Conservation (phyloP, 1,140 invertebrate genomes). For the Leptinotarsa defecta region DNA sequence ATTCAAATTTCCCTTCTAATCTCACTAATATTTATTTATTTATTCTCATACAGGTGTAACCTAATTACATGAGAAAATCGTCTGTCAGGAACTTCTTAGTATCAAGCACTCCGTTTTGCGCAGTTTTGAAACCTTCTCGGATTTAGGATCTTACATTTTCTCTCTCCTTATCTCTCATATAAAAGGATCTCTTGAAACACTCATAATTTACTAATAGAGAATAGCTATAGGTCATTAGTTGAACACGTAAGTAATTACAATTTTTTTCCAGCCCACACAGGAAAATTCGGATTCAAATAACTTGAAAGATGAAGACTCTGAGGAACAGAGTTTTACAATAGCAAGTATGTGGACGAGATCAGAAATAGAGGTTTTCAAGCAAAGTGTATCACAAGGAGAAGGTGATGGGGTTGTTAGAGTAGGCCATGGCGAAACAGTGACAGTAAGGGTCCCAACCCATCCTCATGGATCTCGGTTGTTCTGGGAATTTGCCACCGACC, state of each 20-base stretch:
- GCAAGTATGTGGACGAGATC: slow-evolving; percentile 93
- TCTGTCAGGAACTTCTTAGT: too few species aligned
- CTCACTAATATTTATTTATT: too few species aligned
- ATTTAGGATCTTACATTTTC: too few species aligned
- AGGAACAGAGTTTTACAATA: slow-evolving; percentile 31
- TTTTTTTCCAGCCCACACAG: not conserved
- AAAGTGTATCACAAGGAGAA: slow-evolving; percentile 83
- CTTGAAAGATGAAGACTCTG: slow-evolving; percentile 32
- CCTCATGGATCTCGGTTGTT: slow-evolving; percentile 92
- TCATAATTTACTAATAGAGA: too few species aligned
- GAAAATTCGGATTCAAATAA: slow-evolving; percentile 23
- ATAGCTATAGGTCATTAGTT: too few species aligned
- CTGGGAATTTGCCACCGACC: slow-evolving; percentile 99
- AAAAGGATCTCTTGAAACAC: too few species aligned
- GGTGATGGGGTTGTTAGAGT: slow-evolving; percentile 95
- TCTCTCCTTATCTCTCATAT: too few species aligned
- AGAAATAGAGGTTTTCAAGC: slow-evolving; percentile 91
- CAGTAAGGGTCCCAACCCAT: slow-evolving; percentile 96
- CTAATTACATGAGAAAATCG: too few species aligned
- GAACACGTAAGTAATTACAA: not conserved
- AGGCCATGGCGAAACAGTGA: slow-evolving; percentile 96
- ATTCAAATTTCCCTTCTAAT: too few species aligned
- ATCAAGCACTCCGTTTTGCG: too few species aligned
- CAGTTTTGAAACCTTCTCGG: too few species aligned
- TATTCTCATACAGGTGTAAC: too few species aligned